phyloP scores from a whole-genome alignment of 2,113 vertebrate species.

The Heptranchias perlo region DNA sequence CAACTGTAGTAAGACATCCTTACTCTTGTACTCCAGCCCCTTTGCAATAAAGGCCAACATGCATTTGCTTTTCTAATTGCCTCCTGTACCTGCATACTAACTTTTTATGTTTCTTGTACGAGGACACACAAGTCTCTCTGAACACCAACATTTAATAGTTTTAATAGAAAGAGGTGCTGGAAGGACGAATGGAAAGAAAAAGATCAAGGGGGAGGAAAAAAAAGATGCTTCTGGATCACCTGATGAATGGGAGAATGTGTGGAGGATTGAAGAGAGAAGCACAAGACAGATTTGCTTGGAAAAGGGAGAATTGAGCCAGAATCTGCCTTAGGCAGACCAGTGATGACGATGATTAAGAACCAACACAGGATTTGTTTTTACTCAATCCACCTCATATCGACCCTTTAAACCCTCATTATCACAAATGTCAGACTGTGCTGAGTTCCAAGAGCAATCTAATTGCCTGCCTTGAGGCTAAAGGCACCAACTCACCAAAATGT shows the following conservation, averaged over 20 bases:
- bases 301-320: not conserved
- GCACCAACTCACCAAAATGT: not conserved
- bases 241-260: not conserved
- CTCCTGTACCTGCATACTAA: too few species aligned
- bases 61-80: too few species aligned
- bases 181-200: not conserved
- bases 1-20: too few species aligned
- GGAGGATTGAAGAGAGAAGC: not conserved
- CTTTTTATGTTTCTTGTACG: too few species aligned
- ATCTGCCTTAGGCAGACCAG: not conserved
- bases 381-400: not conserved
- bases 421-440: not conserved
- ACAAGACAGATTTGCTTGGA: not conserved
- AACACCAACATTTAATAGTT: too few species aligned
- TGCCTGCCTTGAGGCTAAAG: not conserved
- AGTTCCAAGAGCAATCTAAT: not conserved
- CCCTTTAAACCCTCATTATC: not conserved
- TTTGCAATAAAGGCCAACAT: too few species aligned
- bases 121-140: too few species aligned
- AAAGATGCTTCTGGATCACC: not conserved
- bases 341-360: not conserved
- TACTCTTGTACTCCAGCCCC: too few species aligned
- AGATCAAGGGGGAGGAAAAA: not conserved
- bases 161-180: not conserved
- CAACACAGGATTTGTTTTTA: not conserved